These are phyloP conservation scores for Formica aserva DNA, from an alignment of 2,888 invertebrate genomes.

Conservation along the genomic window DNA sequence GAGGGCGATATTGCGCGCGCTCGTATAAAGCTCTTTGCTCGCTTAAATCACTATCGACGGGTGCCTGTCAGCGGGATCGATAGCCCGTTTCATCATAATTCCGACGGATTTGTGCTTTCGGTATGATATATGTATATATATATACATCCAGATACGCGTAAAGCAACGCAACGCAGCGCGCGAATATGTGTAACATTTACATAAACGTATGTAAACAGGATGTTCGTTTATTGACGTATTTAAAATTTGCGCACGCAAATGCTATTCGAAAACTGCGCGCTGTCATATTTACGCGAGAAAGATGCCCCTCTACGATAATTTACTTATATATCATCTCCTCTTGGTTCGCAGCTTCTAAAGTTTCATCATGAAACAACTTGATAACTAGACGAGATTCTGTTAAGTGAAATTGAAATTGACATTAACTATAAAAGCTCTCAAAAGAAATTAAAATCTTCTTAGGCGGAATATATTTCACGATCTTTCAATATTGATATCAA, in stretches of 20 bases:
- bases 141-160: neutral
- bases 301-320: constrained; percentile 6
- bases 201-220: neutral
- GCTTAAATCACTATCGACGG: constrained; percentile 32
- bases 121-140: neutral
- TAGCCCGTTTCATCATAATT: constrained; percentile 38
- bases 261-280: constrained; percentile 9
- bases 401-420: constrained; percentile 27
- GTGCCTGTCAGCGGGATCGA: neutral
- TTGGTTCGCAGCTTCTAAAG: neutral
- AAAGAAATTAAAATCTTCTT: neutral
- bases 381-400: constrained; percentile 24
- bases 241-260: neutral
- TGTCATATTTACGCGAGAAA: neutral
- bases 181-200: neutral
- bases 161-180: neutral
- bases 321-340: constrained; percentile 16
- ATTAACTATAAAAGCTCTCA: neutral
- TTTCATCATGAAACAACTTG: constrained; percentile 4
- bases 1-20: constrained; percentile 30
- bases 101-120: constrained; percentile 27
- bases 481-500: neutral
- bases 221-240: neutral
- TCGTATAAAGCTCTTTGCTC: neutral
- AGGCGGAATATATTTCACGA: neutral